Evolutionary conservation across 2,888 invertebrate genomes (phyloP).

Genomic region (Trissolcus japonicus): DNA sequence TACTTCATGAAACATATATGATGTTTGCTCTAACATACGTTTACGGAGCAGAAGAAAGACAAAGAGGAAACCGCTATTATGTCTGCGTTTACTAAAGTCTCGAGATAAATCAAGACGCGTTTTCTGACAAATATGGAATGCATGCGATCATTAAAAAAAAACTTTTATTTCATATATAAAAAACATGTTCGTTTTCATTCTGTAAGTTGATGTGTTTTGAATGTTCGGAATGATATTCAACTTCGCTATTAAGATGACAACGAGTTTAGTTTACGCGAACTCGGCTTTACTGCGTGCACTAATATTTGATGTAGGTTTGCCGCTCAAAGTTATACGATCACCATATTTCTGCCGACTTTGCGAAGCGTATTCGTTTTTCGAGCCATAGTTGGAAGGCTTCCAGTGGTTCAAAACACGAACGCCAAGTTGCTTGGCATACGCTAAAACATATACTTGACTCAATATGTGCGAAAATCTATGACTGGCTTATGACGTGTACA

Average conservation of each 20-base stretch:
- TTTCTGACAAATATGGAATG: background rate
- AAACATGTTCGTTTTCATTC: background rate
- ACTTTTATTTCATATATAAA: no score
- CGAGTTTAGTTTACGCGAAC: conserved; percentile 30
- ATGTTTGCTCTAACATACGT: no score
- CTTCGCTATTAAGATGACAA: conserved; percentile 4
- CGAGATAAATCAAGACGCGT: background rate
- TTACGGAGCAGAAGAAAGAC: no score
- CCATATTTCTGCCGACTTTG: conserved; percentile 73
- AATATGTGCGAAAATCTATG: conserved; percentile 69
- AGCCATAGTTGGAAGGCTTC: conserved; percentile 70
- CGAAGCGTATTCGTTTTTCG: conserved; percentile 70
- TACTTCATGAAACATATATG: no score
- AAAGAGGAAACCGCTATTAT: no score
- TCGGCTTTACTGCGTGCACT: conserved; percentile 55
- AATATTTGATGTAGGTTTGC: conserved; percentile 70
- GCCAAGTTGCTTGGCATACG: conserved; percentile 41
- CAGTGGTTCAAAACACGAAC: conserved; percentile 61
- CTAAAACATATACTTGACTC: conserved; percentile 66
- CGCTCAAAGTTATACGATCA: conserved; percentile 62
- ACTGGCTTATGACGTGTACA: conserved; percentile 45
- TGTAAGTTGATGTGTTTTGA: background rate
- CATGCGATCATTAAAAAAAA: background rate
- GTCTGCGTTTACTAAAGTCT: no score
- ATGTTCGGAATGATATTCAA: background rate